Evolutionary conservation across 1,140 invertebrate species (phyloP), one percentile per base, ranked within the genome.

Genomic region (Stegodyphus mimosarum): DNA sequence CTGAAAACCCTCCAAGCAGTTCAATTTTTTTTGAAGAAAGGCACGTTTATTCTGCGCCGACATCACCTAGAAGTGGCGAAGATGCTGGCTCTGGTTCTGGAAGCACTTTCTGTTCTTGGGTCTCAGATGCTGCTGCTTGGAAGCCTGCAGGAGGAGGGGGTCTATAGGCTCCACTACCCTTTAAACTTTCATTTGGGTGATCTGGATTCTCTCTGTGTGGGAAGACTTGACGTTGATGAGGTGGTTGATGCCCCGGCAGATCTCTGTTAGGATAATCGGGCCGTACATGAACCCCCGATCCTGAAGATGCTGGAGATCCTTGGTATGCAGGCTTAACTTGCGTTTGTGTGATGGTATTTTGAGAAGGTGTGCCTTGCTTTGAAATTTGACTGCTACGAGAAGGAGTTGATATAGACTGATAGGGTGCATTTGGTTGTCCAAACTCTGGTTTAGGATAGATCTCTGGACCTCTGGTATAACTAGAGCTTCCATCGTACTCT

Each of bases 131-230:
- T 50, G 83, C 73, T 51, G 66, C 74, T 55, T 86, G 83, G 53
- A 78, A 86, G 18, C 75, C 75, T 13, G 83, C 83, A 51, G 83
- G 83, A 6, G 83, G 83, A n/a, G 83, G 83, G 9, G 83, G 83
- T 15, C 83, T 69, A 48, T 86, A 86, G 7, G 83, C 83, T 15
- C 53, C 67, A 72, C 74, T 86, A 15, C 83, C 83, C 33, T 86
- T 86, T 7, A 86, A 7, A 60, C 83, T 86, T 66, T 86, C 83
- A 51, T 86, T 86, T 7, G 83, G 83, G 15, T 86, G 83, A 18
- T 86, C 83, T n/a, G 83, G 83, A 13, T 86, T 86, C 33, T 86
- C 83, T 64, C 83, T 71, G 69, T 86, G 60, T 52, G 83, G 83
- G 60, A 86, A 86, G 6, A 86, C 75, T 72, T 86, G 83, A 7